These are phyloP conservation scores for Odontocolon sp. DNA, from an alignment of 2,888 invertebrate genomes.

Conservation along the genomic window DNA sequence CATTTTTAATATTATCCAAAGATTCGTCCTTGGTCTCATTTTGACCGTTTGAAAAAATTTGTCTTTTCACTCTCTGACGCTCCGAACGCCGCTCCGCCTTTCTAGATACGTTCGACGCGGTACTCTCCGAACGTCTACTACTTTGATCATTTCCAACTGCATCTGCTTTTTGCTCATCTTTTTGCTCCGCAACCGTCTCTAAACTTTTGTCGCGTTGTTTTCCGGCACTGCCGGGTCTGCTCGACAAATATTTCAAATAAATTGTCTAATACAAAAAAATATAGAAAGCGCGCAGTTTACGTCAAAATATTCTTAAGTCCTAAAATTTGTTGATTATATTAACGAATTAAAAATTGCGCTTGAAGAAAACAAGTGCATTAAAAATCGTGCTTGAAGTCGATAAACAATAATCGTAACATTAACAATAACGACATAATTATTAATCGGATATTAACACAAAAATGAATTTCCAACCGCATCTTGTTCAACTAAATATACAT, in stretches of 20 bases:
- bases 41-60: conserved; percentile 74
- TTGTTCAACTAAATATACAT: too few species aligned
- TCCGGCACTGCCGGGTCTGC: conserved; percentile 66
- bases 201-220: conserved; percentile 69
- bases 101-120: conserved; percentile 57
- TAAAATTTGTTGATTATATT: too few species aligned
- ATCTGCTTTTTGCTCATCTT: conserved; percentile 64
- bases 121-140: conserved; percentile 65
- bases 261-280: background rate
- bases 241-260: conserved; percentile 15
- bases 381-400: too few species aligned
- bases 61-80: conserved; percentile 74
- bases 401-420: too few species aligned
- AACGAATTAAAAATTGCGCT: too few species aligned
- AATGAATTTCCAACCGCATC: too few species aligned
- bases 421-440: too few species aligned
- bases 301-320: too few species aligned
- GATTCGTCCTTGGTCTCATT: conserved; percentile 70
- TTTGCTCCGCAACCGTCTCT: conserved; percentile 70
- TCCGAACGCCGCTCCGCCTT: conserved; percentile 75
- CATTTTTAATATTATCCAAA: conserved; percentile 62
- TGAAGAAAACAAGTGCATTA: too few species aligned
- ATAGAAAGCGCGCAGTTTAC: too few species aligned
- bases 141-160: conserved; percentile 55
- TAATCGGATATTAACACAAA: too few species aligned